Conservation (phyloP, 2,113 vertebrate species). For the Crotophaga sulcirostris region DNA sequence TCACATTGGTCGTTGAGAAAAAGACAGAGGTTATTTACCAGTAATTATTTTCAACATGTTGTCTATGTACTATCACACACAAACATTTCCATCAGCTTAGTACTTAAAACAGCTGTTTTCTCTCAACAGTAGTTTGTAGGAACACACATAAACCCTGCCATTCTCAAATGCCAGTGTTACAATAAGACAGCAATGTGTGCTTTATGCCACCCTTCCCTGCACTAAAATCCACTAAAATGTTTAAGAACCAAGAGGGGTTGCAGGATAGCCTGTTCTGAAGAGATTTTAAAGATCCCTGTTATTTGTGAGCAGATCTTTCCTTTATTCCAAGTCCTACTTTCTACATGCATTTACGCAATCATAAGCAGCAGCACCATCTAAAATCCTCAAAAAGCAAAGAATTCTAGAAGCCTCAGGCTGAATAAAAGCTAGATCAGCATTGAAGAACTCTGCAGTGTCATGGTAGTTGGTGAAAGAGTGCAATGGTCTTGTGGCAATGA, state of each 20-base stretch:
- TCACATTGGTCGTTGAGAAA: not conserved
- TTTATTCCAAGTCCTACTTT: not conserved
- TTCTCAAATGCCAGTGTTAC: not conserved
- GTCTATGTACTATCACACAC: not conserved
- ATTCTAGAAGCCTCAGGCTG: not conserved
- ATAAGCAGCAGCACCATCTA: not conserved
- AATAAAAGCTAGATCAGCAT: not conserved
- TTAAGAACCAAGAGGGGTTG: not conserved
- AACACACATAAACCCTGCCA: not conserved
- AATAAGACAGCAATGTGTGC: not conserved
- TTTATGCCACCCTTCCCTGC: not conserved
- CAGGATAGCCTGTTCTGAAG: not conserved
- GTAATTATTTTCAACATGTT: not conserved
- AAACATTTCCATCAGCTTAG: not conserved
- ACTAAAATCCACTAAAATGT: not conserved
- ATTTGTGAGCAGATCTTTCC: not conserved
- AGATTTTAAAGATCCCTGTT: not conserved
- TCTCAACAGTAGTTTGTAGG: not conserved
- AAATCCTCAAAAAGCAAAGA: not conserved
- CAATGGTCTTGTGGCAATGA: not conserved
- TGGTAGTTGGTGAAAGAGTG: not conserved
- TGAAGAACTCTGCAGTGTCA: not conserved
- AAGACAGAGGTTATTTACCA: not conserved
- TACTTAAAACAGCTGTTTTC: not conserved
- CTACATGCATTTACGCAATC: not conserved